These are phyloP conservation scores for Betta splendens DNA, from an alignment of 2,797 vertebrate genomes.

Conservation along the genomic window DNA sequence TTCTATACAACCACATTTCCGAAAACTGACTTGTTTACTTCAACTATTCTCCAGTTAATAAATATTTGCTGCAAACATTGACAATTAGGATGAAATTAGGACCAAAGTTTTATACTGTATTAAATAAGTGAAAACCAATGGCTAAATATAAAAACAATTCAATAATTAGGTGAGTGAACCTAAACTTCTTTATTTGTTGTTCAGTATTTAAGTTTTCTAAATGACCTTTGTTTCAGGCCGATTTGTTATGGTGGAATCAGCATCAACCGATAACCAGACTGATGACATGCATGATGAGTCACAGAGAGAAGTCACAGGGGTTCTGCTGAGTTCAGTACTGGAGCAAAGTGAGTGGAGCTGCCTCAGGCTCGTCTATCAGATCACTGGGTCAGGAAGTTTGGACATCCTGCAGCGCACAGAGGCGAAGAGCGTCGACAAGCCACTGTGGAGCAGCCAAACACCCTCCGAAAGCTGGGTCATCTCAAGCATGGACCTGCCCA, in stretches of 20 bases:
- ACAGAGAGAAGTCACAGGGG: conserved; percentile 74
- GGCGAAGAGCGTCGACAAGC: conserved; percentile 87
- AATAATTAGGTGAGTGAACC: too few relatives aligned
- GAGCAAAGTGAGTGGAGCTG: conserved; percentile 91
- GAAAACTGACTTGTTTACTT: too few relatives aligned
- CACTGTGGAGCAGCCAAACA: conserved; percentile 86
- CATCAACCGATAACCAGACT: conserved; percentile 15
- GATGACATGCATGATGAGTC: background rate
- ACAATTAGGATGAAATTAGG: too few relatives aligned
- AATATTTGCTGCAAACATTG: too few relatives aligned
- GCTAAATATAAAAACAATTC: too few relatives aligned
- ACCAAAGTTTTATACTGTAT: too few relatives aligned
- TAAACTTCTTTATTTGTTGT: too few relatives aligned
- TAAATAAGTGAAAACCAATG: too few relatives aligned
- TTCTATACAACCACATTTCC: too few relatives aligned
- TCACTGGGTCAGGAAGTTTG: conserved; percentile 76
- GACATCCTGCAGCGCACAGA: conserved; percentile 85
- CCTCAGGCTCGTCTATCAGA: conserved; percentile 91
- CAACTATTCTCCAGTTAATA: too few relatives aligned
- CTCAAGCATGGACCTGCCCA: conserved; percentile 89
- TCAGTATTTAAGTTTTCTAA: background rate
- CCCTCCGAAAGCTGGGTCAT: conserved; percentile 93
- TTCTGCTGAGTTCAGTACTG: conserved; percentile 87
- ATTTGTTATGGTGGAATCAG: conserved; percentile 86
- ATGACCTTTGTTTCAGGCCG: conserved; percentile 77